Conservation (phyloP, 2,797 vertebrate genomes). For the Enteromius trimaculatus region DNA sequence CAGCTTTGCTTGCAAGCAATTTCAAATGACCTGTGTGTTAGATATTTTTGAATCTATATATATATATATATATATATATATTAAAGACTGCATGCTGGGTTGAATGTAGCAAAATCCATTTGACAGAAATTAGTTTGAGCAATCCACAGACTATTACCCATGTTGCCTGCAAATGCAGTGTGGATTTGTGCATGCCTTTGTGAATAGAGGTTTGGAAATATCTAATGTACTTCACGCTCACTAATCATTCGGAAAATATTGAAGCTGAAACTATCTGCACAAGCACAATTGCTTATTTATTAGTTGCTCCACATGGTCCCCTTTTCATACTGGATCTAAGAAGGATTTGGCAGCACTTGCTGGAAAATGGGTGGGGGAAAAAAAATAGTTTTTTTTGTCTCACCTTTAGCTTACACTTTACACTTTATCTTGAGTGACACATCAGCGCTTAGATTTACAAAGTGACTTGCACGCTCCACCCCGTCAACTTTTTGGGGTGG, state of each 20-base stretch:
- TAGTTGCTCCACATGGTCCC: slow-evolving; percentile 8
- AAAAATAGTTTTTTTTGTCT: neutral
- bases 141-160: neutral
- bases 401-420: slow-evolving; percentile 10
- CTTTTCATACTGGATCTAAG: neutral
- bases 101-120: slow-evolving; percentile 22
- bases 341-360: slow-evolving; percentile 34
- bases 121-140: neutral
- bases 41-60: too few relatives aligned
- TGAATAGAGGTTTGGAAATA: slow-evolving; percentile 13
- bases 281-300: slow-evolving; percentile 13
- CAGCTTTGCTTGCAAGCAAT: slow-evolving; percentile 6
- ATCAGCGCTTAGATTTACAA: slow-evolving; percentile 21
- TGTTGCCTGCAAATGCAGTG: neutral
- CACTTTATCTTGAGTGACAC: slow-evolving; percentile 48
- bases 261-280: slow-evolving; percentile 9
- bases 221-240: neutral
- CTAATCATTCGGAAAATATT: slow-evolving; percentile 16
- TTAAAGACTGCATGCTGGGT: slow-evolving; percentile 21
- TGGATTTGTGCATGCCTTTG: neutral
- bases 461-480: slow-evolving; percentile 47
- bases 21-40: neutral
- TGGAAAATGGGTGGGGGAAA: neutral
- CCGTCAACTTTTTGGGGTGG: slow-evolving; percentile 53
- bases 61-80: too few relatives aligned